Base-by-base conservation (phyloP, 2,888 invertebrate genomes). In the Nomada goodeniana region DNA sequence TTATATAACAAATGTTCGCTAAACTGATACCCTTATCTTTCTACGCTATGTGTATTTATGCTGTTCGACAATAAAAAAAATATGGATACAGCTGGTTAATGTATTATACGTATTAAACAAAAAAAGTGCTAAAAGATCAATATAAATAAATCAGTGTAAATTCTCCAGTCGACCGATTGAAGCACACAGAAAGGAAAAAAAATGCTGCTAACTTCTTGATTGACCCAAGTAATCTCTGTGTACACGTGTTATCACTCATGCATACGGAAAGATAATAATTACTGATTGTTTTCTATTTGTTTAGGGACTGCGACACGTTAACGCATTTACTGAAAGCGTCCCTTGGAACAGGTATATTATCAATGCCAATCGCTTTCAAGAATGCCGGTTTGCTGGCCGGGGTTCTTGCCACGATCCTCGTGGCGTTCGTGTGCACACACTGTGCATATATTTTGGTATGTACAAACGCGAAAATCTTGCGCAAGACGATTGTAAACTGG, bases 321-420 rank as follows among this genome's bases (percentile, higher is more conserved):
- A 98, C 98, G 88, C 98, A 99, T 95, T 95, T 99, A 85, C 95
- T 99, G 90, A 99, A 99, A 94, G 99, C 98, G 9, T 98, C 98
- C 52, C 95, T 99, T 76, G 99, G 99, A 42, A 99, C 99, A 11
- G 99, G 99, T 63, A 98, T 99, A 91, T 95, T 99, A 86, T 96
- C 99, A 1, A 98, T 99, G 97, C 99, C 99, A 0, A 95, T 96
- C 76, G 99, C 99, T 15, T 98, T 99, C 93, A 96, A 96, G 93
- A 96, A 96, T 92, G 96, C 98, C 10, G 99, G 99, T 55, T 95
- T 99, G 57, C 94, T 97, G 82, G 95, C 97, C 82, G 99, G 99
- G 68, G 95, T 98, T 83, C 95, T 97, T 89, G 96, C 97, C 76
- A 97, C 99, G 0, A 95, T 98, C 63, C 93, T 98, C 23, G 97